Evolutionary conservation across 64 coral and sea anemone species (phyloP).

Genomic region (Dendronephthya gigantea): DNA sequence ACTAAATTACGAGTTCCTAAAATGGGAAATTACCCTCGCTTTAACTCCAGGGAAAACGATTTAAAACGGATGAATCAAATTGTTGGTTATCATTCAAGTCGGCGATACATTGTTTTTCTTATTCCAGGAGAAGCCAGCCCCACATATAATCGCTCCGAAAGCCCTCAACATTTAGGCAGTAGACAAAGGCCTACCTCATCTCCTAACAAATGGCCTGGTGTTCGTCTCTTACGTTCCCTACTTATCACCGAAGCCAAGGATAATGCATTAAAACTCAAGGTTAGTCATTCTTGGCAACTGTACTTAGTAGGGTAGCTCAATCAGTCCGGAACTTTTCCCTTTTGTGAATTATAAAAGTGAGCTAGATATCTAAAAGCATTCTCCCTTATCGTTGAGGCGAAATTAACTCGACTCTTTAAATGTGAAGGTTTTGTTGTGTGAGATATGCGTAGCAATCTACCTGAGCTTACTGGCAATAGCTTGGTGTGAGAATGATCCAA

Average conservation of each 20-base stretch:
- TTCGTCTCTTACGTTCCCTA: constrained; percentile 70
- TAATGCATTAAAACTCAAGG: constrained; percentile 64
- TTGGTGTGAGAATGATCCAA: constrained; percentile 74
- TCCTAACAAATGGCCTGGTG: constrained; percentile 80
- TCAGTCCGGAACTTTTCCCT: too few relatives aligned
- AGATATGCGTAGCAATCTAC: constrained; percentile 89
- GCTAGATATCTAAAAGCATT: too few relatives aligned
- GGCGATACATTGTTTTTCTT: background rate
- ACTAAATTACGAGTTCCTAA: too few relatives aligned
- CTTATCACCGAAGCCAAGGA: constrained; percentile 78
- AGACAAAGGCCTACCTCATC: constrained; percentile 39
- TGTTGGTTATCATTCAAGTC: too few relatives aligned
- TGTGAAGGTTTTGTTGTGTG: constrained; percentile 39
- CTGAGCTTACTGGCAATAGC: constrained; percentile 76
- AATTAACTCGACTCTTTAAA: constrained; percentile 14
- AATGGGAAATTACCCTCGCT: too few relatives aligned
- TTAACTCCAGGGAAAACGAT: too few relatives aligned
- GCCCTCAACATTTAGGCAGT: background rate
- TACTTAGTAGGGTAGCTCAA: background rate
- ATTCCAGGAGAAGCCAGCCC: constrained; percentile 9
- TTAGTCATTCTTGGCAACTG: background rate
- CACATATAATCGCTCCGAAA: background rate
- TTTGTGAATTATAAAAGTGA: too few relatives aligned
- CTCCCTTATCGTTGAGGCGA: too few relatives aligned
- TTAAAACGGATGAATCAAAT: too few relatives aligned